Percentiles rank a stretch among this genome's conserved stretches.
Conservation (phyloP, 2,888 invertebrate species). For the Fragum whitleyi region DNA sequence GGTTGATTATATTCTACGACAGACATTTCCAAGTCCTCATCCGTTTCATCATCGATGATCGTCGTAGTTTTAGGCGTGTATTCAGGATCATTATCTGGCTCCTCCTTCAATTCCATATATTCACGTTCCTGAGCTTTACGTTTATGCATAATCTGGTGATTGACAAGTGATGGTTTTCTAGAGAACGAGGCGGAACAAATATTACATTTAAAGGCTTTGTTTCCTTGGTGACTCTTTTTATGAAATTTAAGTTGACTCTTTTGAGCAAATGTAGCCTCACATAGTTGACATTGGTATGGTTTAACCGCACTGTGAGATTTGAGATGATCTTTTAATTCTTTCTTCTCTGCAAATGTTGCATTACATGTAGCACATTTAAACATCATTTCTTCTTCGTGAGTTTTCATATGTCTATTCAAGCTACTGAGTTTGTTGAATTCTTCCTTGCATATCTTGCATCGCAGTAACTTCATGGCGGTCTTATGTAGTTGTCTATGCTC, state of each 20-base stretch:
- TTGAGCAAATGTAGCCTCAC: slow-evolving; percentile 20
- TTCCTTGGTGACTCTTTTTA: slow-evolving; percentile 12
- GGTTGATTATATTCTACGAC: neutral
- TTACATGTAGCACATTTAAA: slow-evolving; percentile 11
- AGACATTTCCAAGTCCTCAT: neutral
- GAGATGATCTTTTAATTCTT: neutral
- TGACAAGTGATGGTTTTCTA: slow-evolving; percentile 13
- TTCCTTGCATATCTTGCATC: neutral
- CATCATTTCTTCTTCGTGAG: neutral
- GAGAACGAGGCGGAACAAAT: slow-evolving; percentile 15
- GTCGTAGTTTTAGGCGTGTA: neutral
- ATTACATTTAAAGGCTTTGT: slow-evolving; percentile 13
- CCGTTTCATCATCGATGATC: neutral
- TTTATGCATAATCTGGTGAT: slow-evolving; percentile 16
- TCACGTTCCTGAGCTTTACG: slow-evolving; percentile 16
- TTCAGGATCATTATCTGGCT: neutral
- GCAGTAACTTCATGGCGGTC: neutral
- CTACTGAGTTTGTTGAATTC: neutral
- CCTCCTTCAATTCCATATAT: neutral
- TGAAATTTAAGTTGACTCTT: slow-evolving; percentile 21
- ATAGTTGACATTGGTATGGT: slow-evolving; percentile 2
- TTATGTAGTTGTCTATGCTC: slow-evolving; percentile 12
- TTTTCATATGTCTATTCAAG: neutral
- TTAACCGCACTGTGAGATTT: slow-evolving; percentile 2
- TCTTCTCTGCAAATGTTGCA: neutral